Evolutionary conservation across 2,113 vertebrate species (phyloP).

Genomic region (Hassar affinis): DNA sequence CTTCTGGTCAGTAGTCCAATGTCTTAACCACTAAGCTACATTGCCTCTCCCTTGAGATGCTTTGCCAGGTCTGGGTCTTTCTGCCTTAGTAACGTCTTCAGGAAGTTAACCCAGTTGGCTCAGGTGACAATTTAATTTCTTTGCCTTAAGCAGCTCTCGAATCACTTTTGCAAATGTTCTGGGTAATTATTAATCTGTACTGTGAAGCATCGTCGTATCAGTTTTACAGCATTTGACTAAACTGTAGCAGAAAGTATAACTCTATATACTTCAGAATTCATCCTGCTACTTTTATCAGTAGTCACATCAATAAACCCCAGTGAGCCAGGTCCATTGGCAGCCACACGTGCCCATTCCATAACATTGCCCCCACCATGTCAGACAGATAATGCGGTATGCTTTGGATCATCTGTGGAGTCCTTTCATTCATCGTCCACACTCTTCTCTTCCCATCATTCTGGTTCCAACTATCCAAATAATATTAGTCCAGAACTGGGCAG

Average conservation of each 20-base stretch:
- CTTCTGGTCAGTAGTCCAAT: too few species aligned
- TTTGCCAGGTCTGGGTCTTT: too few species aligned
- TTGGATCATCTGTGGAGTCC: not conserved
- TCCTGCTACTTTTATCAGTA: not conserved
- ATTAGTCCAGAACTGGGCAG: not conserved
- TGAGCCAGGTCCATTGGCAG: not conserved
- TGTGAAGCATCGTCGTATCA: not conserved
- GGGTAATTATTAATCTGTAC: not conserved
- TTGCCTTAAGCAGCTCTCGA: not conserved
- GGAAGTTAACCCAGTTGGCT: not conserved
- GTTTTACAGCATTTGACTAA: not conserved
- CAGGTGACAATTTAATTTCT: not conserved
- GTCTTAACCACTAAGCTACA: too few species aligned
- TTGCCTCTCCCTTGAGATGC: too few species aligned
- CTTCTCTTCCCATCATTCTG: not conserved
- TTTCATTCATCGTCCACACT: not conserved
- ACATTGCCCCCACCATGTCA: not conserved
- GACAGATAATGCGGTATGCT: not conserved
- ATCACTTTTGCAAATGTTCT: too few species aligned
- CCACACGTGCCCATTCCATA: not conserved
- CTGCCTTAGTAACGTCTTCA: not conserved
- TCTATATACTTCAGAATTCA: not conserved
- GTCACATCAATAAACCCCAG: not conserved
- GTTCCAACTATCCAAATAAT: not conserved
- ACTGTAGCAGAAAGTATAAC: not conserved